Percentiles rank a stretch among this genome's conserved stretches.
Evolutionary conservation across 2,888 invertebrate species (phyloP).

Genomic region (Erebia epiphron): DNA sequence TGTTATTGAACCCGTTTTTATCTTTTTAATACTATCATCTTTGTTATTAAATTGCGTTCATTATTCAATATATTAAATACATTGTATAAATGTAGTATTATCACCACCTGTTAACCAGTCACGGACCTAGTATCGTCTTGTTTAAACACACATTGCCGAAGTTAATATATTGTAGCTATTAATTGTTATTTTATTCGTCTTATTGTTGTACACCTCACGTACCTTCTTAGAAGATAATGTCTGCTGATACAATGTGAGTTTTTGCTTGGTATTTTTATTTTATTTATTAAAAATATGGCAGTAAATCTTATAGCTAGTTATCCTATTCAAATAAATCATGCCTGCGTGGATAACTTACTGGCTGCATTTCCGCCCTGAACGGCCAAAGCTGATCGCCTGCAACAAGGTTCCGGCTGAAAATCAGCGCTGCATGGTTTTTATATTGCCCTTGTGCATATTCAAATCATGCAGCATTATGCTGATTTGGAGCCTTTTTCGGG

Average conservation of each 20-base stretch:
- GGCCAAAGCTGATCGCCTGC: no score
- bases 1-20: neutral
- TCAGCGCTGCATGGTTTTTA: no score
- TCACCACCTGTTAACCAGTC: constrained; percentile 35
- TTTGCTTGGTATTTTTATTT: constrained; percentile 27
- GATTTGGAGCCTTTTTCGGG: no score
- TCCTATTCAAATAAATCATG: no score
- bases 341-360: no score
- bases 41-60: neutral
- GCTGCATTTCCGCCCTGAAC: no score
- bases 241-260: constrained; percentile 34
- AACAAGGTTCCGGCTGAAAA: no score
- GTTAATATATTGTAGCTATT: constrained; percentile 11
- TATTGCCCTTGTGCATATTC: no score
- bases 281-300: no score
- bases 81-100: constrained; percentile 34
- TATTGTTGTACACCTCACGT: constrained; percentile 33
- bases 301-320: no score
- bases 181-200: constrained; percentile 27
- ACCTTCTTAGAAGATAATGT: constrained; percentile 30
- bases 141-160: constrained; percentile 22
- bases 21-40: neutral
- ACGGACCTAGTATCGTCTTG: constrained; percentile 20
- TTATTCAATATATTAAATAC: neutral
- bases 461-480: no score